Evolutionary conservation across 2,113 vertebrate species (phyloP).

Genomic region (Oreocharis arfaki): DNA sequence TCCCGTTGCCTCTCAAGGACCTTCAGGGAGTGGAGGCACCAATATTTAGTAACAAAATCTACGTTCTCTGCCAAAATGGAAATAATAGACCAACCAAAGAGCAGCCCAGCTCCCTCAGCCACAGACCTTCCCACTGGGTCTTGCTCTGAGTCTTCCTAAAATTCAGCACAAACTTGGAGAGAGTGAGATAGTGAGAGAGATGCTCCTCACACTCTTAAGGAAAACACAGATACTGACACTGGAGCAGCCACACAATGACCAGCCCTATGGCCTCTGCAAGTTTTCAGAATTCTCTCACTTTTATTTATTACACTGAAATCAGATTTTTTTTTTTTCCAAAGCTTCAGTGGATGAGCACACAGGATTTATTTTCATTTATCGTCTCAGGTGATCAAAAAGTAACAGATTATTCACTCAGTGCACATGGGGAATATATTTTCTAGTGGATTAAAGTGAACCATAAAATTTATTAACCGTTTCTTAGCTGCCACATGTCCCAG

Average conservation of each 20-base stretch:
- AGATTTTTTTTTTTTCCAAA: not conserved
- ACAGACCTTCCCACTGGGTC: not conserved
- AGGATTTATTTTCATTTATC: not conserved
- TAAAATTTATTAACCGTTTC: not conserved
- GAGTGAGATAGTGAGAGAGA: not conserved
- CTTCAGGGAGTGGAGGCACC: not conserved
- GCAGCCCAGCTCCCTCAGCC: not conserved
- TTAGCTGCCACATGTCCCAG: not conserved
- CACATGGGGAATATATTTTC: not conserved
- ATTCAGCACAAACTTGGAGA: not conserved
- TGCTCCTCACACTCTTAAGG: not conserved
- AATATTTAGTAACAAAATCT: not conserved
- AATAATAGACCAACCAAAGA: not conserved
- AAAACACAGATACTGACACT: not conserved
- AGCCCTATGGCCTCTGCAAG: fast-evolving
- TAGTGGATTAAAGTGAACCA: not conserved
- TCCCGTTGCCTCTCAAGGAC: fast-evolving
- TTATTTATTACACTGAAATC: not conserved
- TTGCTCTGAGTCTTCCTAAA: not conserved
- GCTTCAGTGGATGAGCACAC: not conserved
- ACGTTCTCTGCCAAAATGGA: not conserved
- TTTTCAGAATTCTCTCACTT: not conserved
- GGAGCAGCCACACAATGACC: fast-evolving
- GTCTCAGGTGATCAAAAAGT: not conserved
- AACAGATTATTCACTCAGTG: not conserved